Evolutionary conservation across 2,113 vertebrate genomes (phyloP), one percentile per base, ranked within the genome.

Genomic region (Takifugu bimaculatus): DNA sequence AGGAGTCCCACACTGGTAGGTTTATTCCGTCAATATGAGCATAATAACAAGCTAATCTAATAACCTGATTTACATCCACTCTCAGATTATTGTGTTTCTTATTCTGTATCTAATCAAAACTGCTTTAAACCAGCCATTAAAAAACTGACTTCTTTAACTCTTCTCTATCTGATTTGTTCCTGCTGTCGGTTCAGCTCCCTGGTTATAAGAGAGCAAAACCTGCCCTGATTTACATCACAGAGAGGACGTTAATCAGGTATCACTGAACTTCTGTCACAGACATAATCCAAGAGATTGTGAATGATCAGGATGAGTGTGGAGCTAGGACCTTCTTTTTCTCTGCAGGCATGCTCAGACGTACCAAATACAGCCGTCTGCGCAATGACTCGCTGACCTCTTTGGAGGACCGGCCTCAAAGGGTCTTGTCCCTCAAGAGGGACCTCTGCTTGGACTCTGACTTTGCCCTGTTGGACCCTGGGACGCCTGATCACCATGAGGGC

Each of bases 341-440:
- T 71, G 74, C 86, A 88, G 93, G 91, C 76, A 98, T 98, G 95
- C 92, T 98, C 89, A 94, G 96, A 85, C 90, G 94, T 75, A 90
- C 93, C 66, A 98, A 98, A 83, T 97, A 97, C 91, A 96, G 93
- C 74, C 92, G 94, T 50, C 94, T 98, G 84, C 93, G 91, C 74
- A 94, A 94, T 62, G 95, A 97, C 79, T 94, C 95, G 0, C 63
- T 92, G 74, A 89, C 93, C 27, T 92, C 94, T 35, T 74, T 92
- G 70, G 94, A 96, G 25, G 94, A 98, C 67, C 79, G 81, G 25
- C 75, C 87, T 2, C 88, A 85, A 11, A 88, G 81, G 56, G 50
- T 66, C 61, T 54, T 76, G 5, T 57, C 85, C 28, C 54, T 81
- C 15, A 78, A 80, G 63, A 54, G 62, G 44, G 79, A 84, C 50